A percentile compares a stretch with the other conserved stretches of the same genome.
Conservation (phyloP, 1,140 invertebrate species). For the Mycetomoellerius zeteki region DNA sequence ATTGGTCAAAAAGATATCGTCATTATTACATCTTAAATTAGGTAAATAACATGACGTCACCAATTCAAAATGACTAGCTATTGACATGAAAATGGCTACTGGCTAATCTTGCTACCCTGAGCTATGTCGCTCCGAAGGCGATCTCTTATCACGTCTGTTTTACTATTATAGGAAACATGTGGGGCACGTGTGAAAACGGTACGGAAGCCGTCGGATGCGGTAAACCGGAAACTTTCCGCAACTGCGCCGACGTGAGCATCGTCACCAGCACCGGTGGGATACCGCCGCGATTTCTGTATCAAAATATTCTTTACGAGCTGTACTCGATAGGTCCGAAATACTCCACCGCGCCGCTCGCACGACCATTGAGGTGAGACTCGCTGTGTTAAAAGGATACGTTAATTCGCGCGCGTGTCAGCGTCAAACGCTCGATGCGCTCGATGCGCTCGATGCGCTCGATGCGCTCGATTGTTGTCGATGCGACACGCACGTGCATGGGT, state of each 20-base stretch:
- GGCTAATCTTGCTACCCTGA: too few relatives aligned
- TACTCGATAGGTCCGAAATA: slow-evolving; percentile 90
- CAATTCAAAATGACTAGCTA: too few relatives aligned
- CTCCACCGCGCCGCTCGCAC: slow-evolving; percentile 89
- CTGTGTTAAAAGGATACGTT: too few relatives aligned
- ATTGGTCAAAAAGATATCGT: too few relatives aligned
- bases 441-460: too few relatives aligned
- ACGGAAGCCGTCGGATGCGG: slow-evolving; percentile 95
- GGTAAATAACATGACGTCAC: too few relatives aligned
- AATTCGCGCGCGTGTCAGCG: not conserved
- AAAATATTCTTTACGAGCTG: slow-evolving; percentile 91
- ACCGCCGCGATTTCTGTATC: slow-evolving; percentile 88
- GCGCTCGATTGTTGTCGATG: not conserved
- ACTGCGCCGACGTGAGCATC: slow-evolving; percentile 95
- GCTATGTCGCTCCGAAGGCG: not conserved
- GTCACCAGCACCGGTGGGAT: slow-evolving; percentile 91
- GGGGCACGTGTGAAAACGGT: slow-evolving; percentile 94
- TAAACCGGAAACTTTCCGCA: slow-evolving; percentile 94
- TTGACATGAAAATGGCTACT: too few relatives aligned
- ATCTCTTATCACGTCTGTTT: not conserved
- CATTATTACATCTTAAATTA: too few relatives aligned
- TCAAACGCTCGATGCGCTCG: not conserved
- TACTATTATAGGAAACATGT: slow-evolving; percentile 92
- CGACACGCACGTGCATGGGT: not conserved
- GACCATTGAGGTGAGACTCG: slow-evolving; percentile 90